phyloP scores from a whole-genome alignment of 2,113 vertebrate species.

The Catharus bicknelli region DNA sequence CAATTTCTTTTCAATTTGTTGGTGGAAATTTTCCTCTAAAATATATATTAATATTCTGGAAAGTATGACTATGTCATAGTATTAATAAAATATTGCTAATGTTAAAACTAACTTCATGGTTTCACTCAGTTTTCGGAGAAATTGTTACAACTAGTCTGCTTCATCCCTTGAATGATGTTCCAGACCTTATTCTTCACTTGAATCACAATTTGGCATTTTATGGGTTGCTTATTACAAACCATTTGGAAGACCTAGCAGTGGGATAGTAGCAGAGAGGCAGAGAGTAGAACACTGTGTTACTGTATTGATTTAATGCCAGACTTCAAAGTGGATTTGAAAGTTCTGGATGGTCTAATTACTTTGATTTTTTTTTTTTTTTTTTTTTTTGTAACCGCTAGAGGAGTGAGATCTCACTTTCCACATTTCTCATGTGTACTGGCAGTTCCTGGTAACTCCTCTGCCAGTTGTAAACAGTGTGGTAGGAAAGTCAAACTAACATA shows the following conservation, averaged over 20 bases:
- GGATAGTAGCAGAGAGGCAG: slow-evolving; percentile 34
- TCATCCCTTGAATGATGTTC: slow-evolving; percentile 1
- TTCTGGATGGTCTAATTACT: slow-evolving; percentile 55
- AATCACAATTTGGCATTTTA: slow-evolving; percentile 47
- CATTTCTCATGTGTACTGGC: slow-evolving; percentile 64
- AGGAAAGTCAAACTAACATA: slow-evolving; percentile 69
- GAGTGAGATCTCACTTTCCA: slow-evolving; percentile 69
- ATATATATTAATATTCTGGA: background rate
- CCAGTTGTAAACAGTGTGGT: slow-evolving; percentile 73
- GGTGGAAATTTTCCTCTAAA: slow-evolving; percentile 15
- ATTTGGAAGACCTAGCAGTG: slow-evolving; percentile 43
- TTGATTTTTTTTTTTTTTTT: background rate
- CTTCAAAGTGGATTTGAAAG: slow-evolving; percentile 49
- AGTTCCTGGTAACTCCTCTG: slow-evolving; percentile 55
- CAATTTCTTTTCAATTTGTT: background rate
- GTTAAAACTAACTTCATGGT: background rate
- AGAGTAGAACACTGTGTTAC: slow-evolving; percentile 36
- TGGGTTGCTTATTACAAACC: slow-evolving; percentile 26
- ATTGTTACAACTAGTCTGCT: background rate
- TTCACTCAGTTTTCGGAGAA: slow-evolving; percentile 7
- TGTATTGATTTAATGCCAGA: slow-evolving; percentile 57
- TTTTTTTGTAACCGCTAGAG: slow-evolving; percentile 33
- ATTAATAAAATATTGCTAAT: background rate
- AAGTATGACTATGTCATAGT: background rate
- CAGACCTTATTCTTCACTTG: slow-evolving; percentile 44